Percentiles rank a stretch among this genome's conserved stretches.
Evolutionary conservation across 2,113 vertebrate species (phyloP).

Genomic region (Callionymus lyra): DNA sequence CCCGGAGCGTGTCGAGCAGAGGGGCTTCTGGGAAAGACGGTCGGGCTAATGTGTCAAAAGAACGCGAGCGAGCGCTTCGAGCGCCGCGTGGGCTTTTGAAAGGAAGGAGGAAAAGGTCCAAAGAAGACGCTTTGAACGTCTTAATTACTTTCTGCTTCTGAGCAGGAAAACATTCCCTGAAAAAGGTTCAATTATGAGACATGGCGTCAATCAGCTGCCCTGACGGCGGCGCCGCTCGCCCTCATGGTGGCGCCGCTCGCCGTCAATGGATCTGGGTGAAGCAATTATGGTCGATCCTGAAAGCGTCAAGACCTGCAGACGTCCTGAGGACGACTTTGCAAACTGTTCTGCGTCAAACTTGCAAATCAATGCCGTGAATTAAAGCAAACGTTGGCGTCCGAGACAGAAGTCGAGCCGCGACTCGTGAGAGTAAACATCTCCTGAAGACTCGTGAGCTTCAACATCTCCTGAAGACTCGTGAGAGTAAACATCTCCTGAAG

Average conservation of each 20-base stretch:
- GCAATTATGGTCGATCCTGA: slow-evolving; percentile 55
- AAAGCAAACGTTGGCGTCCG: too few relatives aligned
- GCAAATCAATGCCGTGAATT: too few relatives aligned
- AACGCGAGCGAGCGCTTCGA: slow-evolving; percentile 45
- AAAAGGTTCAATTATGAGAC: slow-evolving; percentile 55
- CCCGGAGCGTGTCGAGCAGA: slow-evolving; percentile 43
- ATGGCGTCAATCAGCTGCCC: slow-evolving; percentile 58
- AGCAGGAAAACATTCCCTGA: slow-evolving; percentile 50
- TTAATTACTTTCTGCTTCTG: slow-evolving; percentile 62
- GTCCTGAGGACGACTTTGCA: slow-evolving; percentile 24
- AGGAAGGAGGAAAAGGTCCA: slow-evolving; percentile 51
- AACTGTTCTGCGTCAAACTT: slow-evolving; percentile 10
- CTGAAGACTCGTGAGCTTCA: too few relatives aligned
- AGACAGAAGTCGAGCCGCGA: too few relatives aligned
- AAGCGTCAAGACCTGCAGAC: slow-evolving; percentile 34
- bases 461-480: too few relatives aligned
- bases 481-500: too few relatives aligned
- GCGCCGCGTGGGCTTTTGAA: slow-evolving; percentile 53
- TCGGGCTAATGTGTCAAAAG: slow-evolving; percentile 59
- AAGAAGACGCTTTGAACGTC: slow-evolving; percentile 52
- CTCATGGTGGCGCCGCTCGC: slow-evolving; percentile 34
- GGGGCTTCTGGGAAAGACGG: slow-evolving; percentile 44
- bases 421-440: too few relatives aligned
- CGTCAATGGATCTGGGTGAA: slow-evolving; percentile 47
- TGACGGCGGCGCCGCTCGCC: slow-evolving; percentile 37